phyloP scores from a whole-genome alignment of 2,113 vertebrate genomes.

The Trematomus loennbergii region DNA sequence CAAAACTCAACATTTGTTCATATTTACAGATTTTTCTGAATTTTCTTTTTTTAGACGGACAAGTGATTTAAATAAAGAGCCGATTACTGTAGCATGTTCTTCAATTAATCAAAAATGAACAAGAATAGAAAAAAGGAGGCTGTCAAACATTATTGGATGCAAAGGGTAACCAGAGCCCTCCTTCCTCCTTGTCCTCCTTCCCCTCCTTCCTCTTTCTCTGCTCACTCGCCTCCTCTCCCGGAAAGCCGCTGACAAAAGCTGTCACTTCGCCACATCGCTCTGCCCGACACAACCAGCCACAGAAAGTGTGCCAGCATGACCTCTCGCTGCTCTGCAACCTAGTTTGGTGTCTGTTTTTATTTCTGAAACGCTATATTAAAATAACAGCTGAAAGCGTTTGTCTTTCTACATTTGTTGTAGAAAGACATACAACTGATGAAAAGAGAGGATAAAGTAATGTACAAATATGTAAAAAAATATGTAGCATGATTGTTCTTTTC shows the following conservation, averaged over 20 bases:
- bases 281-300: constrained; percentile 47
- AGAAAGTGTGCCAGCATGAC: constrained; percentile 55
- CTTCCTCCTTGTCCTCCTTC: constrained; percentile 41
- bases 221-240: constrained; percentile 45
- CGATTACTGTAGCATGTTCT: background rate
- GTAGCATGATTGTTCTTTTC: background rate
- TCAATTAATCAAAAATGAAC: background rate
- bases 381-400: constrained; percentile 47
- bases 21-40: background rate
- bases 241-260: constrained; percentile 61
- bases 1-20: background rate
- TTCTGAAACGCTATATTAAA: constrained; percentile 50
- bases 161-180: constrained; percentile 16
- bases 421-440: constrained; percentile 16
- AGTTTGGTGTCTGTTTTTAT: constrained; percentile 44
- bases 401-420: constrained; percentile 36
- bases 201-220: constrained; percentile 30
- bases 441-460: too few species aligned
- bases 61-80: background rate
- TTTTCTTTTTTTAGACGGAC: background rate
- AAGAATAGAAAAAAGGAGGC: constrained; percentile 27
- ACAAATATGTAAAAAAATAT: too few species aligned
- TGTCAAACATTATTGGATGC: constrained; percentile 40
- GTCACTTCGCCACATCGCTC: constrained; percentile 55
- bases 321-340: constrained; percentile 30